Evolutionary conservation across 1,140 invertebrate species (phyloP).

Genomic region (Lepidurus packardi): DNA sequence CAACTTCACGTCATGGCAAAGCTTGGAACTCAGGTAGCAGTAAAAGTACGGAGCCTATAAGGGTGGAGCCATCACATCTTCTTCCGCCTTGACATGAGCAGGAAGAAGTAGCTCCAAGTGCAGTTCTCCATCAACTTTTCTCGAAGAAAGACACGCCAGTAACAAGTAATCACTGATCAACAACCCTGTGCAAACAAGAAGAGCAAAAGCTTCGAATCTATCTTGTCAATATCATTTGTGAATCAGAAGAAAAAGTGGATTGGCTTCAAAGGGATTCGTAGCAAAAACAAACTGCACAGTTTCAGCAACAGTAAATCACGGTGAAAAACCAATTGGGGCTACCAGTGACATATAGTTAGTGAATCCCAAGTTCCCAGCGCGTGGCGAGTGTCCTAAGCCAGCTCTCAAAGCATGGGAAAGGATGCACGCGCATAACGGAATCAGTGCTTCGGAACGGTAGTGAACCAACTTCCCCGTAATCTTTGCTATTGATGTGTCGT

Average conservation of each 20-base stretch:
- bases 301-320: too few species aligned
- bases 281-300: too few species aligned
- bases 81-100: background rate
- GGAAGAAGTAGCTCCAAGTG: background rate
- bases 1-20: background rate
- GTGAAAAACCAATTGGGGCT: too few species aligned
- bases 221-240: too few species aligned
- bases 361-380: background rate
- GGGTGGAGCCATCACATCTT: background rate
- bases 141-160: background rate
- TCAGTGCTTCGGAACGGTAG: background rate
- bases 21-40: background rate
- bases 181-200: background rate
- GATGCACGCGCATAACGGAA: constrained; percentile 6
- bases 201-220: too few species aligned
- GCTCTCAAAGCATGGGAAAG: background rate
- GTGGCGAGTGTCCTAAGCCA: background rate
- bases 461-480: background rate
- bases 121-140: background rate
- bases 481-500: background rate
- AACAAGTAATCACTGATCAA: background rate
- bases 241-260: too few species aligned
- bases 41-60: background rate
- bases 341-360: background rate
- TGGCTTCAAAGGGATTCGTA: too few species aligned